These are phyloP conservation scores for Agrotis clavis DNA, from an alignment of 2,888 invertebrate genomes.

Conservation along the genomic window DNA sequence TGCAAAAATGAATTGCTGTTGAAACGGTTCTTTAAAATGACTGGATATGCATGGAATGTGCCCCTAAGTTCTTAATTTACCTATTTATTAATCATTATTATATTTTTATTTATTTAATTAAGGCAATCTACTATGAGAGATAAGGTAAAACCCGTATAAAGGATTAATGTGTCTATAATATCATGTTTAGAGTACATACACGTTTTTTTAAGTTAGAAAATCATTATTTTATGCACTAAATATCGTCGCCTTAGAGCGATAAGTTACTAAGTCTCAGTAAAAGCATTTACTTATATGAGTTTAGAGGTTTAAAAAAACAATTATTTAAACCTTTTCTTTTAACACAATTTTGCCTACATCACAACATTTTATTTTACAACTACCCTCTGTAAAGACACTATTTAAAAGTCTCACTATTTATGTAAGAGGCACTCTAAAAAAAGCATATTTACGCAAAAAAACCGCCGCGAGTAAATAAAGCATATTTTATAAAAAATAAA, in stretches of 20 bases:
- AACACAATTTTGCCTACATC: neutral
- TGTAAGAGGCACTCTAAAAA: constrained; percentile 7
- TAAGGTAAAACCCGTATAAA: neutral
- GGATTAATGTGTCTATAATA: neutral
- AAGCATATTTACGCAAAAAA: constrained; percentile 9
- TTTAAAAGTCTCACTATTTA: neutral
- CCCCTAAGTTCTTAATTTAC: constrained; percentile 4
- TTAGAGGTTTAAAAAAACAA: neutral
- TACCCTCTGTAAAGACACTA: neutral
- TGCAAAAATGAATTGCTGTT: constrained; percentile 11
- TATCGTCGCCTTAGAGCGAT: too few species aligned
- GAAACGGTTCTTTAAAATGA: neutral
- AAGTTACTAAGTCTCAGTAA: neutral
- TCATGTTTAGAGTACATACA: neutral
- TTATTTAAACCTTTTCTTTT: neutral
- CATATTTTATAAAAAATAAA: constrained; percentile 13
- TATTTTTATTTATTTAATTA: neutral
- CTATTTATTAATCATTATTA: neutral
- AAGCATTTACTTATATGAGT: neutral
- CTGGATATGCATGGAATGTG: constrained; percentile 45
- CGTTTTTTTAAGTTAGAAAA: neutral
- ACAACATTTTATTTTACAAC: neutral
- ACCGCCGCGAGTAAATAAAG: constrained; percentile 2
- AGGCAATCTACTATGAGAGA: constrained; percentile 12
- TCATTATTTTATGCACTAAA: neutral